phyloP scores from a whole-genome alignment of 2,888 invertebrate species.

The Brenthis ino region DNA sequence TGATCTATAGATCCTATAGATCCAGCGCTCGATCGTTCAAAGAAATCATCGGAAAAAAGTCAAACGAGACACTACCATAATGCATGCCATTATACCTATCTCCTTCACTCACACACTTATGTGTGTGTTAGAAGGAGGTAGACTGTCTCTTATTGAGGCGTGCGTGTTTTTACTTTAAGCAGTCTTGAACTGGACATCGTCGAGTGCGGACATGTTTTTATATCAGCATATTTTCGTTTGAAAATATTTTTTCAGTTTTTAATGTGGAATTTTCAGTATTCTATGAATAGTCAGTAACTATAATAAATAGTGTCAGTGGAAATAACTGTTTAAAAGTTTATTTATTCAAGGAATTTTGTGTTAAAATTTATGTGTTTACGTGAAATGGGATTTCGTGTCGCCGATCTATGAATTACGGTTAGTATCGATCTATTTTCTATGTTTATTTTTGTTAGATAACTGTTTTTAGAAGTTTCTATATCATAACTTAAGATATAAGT shows the following conservation, averaged over 20 bases:
- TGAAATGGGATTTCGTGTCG: slow-evolving; percentile 47
- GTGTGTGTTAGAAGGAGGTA: slow-evolving; percentile 47
- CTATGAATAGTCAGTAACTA: slow-evolving; percentile 1
- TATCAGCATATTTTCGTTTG: slow-evolving; percentile 16
- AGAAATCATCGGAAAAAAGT: slow-evolving; percentile 75
- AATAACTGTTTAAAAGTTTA: slow-evolving; percentile 6
- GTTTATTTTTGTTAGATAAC: slow-evolving; percentile 15
- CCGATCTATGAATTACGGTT: slow-evolving; percentile 45
- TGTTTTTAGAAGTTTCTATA: slow-evolving; percentile 6
- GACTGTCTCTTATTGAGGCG: slow-evolving; percentile 60
- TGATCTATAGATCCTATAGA: slow-evolving; percentile 74
- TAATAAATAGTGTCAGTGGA: slow-evolving; percentile 4
- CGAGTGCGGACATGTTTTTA: slow-evolving; percentile 41
- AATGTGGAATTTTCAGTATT: slow-evolving; percentile 15
- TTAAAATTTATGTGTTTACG: slow-evolving; percentile 45
- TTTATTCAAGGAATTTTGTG: slow-evolving; percentile 41
- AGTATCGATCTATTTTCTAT: slow-evolving; percentile 40
- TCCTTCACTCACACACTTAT: slow-evolving; percentile 42
- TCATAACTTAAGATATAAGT: not conserved
- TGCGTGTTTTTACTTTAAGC: slow-evolving; percentile 47
- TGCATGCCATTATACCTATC: slow-evolving; percentile 74
- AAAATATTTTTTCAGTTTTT: slow-evolving; percentile 21
- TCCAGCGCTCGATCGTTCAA: slow-evolving; percentile 63
- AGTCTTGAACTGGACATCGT: slow-evolving; percentile 51
- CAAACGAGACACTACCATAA: slow-evolving; percentile 65